These are phyloP conservation scores for Laticauda colubrina DNA, from an alignment of 2,113 vertebrate species.

Conservation along the genomic window DNA sequence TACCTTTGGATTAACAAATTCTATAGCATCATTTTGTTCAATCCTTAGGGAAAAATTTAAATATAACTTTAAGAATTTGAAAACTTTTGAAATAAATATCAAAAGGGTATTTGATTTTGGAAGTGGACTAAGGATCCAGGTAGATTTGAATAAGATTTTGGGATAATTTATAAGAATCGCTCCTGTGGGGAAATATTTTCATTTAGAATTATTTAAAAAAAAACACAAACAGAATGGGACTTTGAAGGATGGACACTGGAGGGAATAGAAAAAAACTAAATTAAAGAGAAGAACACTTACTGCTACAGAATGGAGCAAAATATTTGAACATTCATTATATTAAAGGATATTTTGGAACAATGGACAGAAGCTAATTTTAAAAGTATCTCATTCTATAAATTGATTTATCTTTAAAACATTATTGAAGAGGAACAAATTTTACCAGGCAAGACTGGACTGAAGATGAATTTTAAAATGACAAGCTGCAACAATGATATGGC, in stretches of 20 bases:
- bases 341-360: background rate
- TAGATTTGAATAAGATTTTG: background rate
- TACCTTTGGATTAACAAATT: background rate
- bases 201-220: background rate
- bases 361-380: background rate
- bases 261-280: background rate
- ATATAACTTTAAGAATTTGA: background rate
- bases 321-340: background rate
- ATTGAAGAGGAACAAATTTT: background rate
- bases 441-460: background rate
- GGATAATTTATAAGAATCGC: background rate
- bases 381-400: background rate
- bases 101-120: background rate
- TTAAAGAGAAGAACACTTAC: background rate
- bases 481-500: no score
- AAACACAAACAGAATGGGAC: background rate
- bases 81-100: background rate
- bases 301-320: no score
- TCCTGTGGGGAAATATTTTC: background rate
- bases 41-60: background rate
- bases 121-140: background rate
- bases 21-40: background rate
- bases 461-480: background rate
- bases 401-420: background rate
- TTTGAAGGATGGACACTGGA: background rate